A percentile compares a stretch with the other conserved stretches of the same genome.
Conservation (phyloP, 2,113 vertebrate species). For the Penelope pileata region DNA sequence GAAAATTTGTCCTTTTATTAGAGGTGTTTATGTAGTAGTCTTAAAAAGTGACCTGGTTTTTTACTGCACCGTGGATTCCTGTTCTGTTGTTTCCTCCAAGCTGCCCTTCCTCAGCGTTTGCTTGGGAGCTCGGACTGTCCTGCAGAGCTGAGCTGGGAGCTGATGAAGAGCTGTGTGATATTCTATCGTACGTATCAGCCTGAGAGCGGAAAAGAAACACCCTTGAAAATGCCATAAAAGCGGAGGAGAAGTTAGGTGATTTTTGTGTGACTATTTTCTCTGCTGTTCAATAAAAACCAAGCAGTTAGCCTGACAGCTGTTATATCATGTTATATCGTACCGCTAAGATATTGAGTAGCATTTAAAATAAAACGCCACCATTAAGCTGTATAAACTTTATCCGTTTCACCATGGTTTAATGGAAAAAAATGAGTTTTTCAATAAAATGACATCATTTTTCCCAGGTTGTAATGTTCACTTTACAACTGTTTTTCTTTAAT, state of each 20-base stretch:
- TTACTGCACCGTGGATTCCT: conserved; percentile 42
- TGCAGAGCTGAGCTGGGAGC: neutral
- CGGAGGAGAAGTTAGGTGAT: conserved; percentile 35
- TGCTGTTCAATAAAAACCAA: conserved; percentile 51
- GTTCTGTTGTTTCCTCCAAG: neutral
- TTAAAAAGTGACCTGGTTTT: conserved; percentile 67
- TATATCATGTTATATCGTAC: conserved; percentile 48
- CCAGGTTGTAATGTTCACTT: conserved; percentile 61
- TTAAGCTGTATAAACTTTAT: conserved; percentile 70
- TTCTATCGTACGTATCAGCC: neutral
- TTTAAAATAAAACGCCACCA: conserved; percentile 65
- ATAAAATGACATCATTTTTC: conserved; percentile 71
- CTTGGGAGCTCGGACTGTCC: neutral
- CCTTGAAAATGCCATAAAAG: conserved; percentile 32
- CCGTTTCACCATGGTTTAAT: conserved; percentile 66
- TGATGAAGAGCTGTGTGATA: neutral
- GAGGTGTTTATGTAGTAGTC: conserved; percentile 69
- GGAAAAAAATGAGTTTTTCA: conserved; percentile 64
- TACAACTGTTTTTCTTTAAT: conserved; percentile 72
- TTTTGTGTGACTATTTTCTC: conserved; percentile 51
- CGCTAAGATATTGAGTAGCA: conserved; percentile 57
- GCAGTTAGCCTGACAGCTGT: conserved; percentile 71
- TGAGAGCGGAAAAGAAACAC: conserved; percentile 1
- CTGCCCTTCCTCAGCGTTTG: neutral
- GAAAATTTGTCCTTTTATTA: conserved; percentile 66